Evolutionary conservation across 2,888 invertebrate genomes (phyloP).

Genomic region (Cosmia trapezina): DNA sequence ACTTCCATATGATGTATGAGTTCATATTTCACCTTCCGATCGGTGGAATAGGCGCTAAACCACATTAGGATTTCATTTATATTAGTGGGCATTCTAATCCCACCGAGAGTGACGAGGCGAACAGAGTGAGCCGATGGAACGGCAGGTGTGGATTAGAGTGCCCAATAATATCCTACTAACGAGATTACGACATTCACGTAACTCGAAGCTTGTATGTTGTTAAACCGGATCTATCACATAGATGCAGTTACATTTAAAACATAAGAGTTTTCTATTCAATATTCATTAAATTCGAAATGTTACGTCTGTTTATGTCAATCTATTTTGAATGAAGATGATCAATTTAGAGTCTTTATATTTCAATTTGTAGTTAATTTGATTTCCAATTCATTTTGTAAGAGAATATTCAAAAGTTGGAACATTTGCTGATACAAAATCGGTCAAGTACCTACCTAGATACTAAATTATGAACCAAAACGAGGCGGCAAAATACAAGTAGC

Average conservation of each 20-base stretch:
- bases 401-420: slow-evolving; percentile 2
- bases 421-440: slow-evolving; percentile 23
- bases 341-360: slow-evolving; percentile 31
- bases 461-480: slow-evolving; percentile 1
- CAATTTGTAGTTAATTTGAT: slow-evolving; percentile 31
- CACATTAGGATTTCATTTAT: too few species aligned
- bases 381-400: slow-evolving; percentile 21
- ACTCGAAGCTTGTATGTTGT: slow-evolving; percentile 39
- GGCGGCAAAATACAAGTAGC: not conserved
- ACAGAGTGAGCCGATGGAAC: too few species aligned
- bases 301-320: slow-evolving; percentile 31
- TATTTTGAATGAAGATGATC: slow-evolving; percentile 18
- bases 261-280: slow-evolving; percentile 36
- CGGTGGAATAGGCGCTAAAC: too few species aligned
- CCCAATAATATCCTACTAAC: too few species aligned
- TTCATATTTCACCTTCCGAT: too few species aligned
- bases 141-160: too few species aligned
- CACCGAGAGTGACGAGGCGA: too few species aligned
- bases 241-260: slow-evolving; percentile 48
- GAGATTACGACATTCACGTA: slow-evolving; percentile 69
- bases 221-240: slow-evolving; percentile 70
- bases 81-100: too few species aligned
- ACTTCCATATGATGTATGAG: too few species aligned
- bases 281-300: slow-evolving; percentile 35
- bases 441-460: slow-evolving; percentile 14